Evolutionary conservation across 2,888 invertebrate genomes (phyloP), one percentile per base, ranked within the genome.

Genomic region (Tholera decimalis): DNA sequence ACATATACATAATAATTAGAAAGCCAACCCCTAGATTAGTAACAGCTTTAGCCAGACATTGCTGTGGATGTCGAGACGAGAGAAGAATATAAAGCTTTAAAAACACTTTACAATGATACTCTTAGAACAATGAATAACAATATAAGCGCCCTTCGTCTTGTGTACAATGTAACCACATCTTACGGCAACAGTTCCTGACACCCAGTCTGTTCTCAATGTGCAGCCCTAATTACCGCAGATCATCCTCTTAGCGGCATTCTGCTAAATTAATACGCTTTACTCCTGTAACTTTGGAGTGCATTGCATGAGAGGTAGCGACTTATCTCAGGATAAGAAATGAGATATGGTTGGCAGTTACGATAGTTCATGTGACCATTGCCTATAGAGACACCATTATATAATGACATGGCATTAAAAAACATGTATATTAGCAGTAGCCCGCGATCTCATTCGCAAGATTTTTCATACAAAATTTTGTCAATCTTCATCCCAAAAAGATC

Each of bases 161-260:
- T 18, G 49, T 67, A 51, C 39, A 64, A 55, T 51, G 50, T 68
- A 77, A 61, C 68, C 79, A 72, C 77, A 67, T 78, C 78, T 84
- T 78, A 74, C 58, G 61, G 74, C 60, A 79, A 79, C 79, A 81
- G 83, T 83, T 80, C 70, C 75, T 77, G 83, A 83, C 80, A 84
- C 78, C 61, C 61, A 73, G 83, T 80, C 88, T 88, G 89, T 83
- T 86, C 81, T 75, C 85, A 86, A 89, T 90, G 89, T 89, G 88
- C 88, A 85, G 77, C 80, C 80, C 84, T 90, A 90, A 91, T 90
- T 90, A 89, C 89, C 86, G 73, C 88, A 88, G 89, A 90, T 91
- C 87, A 89, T 90, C 90, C 87, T 88, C 88, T 89, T 87, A 89
- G 85, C 83, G 84, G 86, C 85, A 86, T 86, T 83, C 85, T 82